Evolutionary conservation across 1,140 invertebrate species (phyloP).

Genomic region (Druon quercuslanigerum): DNA sequence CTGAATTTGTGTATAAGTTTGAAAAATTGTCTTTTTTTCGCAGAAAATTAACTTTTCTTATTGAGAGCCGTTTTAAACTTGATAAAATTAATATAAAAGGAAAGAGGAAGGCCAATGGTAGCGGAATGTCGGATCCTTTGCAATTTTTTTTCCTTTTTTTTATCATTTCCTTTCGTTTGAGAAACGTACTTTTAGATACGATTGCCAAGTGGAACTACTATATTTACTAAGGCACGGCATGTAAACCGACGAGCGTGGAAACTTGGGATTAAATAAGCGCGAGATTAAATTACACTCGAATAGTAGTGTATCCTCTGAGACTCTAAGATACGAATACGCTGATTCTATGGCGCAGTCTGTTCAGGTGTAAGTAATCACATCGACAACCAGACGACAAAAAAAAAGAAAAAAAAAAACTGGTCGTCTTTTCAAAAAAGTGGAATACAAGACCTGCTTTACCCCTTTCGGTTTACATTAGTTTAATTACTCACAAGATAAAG

Average conservation of each 20-base stretch:
- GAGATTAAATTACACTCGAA: constrained; percentile 28
- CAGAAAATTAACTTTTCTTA: no score
- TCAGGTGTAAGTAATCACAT: constrained; percentile 16
- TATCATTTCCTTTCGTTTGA: constrained; percentile 28
- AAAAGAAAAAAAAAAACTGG: background rate
- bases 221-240: constrained; percentile 47
- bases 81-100: no score
- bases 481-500: no score
- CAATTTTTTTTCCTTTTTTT: background rate
- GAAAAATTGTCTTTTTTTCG: no score
- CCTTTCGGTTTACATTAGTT: no score
- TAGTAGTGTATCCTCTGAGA: background rate
- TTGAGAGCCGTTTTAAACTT: no score
- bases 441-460: no score
- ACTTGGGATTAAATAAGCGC: constrained; percentile 34
- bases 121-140: background rate
- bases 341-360: background rate
- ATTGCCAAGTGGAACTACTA: constrained; percentile 58
- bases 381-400: background rate
- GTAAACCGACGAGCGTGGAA: constrained; percentile 31
- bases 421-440: no score
- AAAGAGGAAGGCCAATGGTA: no score
- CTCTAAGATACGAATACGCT: background rate
- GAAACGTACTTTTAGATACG: constrained; percentile 31
- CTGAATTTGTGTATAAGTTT: no score